Evolutionary conservation across 2,797 vertebrate genomes (phyloP), one percentile per base, ranked within the genome.

Genomic region (Rhinophrynus dorsalis): DNA sequence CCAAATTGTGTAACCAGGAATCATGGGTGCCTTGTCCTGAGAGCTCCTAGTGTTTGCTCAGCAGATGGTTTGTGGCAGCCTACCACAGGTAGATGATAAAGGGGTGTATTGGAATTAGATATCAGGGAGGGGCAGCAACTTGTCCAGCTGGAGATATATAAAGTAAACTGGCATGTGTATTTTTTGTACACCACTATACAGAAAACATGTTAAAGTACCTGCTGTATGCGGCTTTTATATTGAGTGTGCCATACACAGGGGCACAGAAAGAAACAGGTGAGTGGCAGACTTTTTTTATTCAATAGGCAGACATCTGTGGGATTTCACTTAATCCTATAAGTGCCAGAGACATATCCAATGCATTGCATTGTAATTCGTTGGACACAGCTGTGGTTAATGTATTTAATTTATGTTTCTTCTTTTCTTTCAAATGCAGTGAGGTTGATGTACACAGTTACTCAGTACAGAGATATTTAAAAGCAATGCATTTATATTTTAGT

Each of bases 131-230:
- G 51, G 44, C 18, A 47, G 10, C 18, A 21, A 23, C 9, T 3
- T 47, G 6, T 21, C 6, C 44, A 47, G 44, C 44, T 47, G 18
- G 18, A 9, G 21, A 18, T 47, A 12, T 47, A 47, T 47, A 47
- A 21, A 6, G 20, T 18, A 47, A 2, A 3, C 9, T 8, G 7
- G 18, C 12, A 17, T 1, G 1, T 13, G 12, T 29, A 26, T n/a
- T 5, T 8, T 38, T 37, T 33, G 20, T 15, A 18, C 21, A 18
- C 1, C 11, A 5, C 27, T 17, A 6, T 2, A 2, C n/a, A 37
- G 10, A 24, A 45, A 61, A 5, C 35, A 69, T 69, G 67, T 35
- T 54, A 1, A 18, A 7, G 1, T 40, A 44, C 20, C 35, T 61
- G 37, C 26, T 60, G 5, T 27, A 13, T 13, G n/a, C 45, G 57